Conservation (phyloP, 64 coral and sea anemone genomes). For the Catalaphyllia jardinei region DNA sequence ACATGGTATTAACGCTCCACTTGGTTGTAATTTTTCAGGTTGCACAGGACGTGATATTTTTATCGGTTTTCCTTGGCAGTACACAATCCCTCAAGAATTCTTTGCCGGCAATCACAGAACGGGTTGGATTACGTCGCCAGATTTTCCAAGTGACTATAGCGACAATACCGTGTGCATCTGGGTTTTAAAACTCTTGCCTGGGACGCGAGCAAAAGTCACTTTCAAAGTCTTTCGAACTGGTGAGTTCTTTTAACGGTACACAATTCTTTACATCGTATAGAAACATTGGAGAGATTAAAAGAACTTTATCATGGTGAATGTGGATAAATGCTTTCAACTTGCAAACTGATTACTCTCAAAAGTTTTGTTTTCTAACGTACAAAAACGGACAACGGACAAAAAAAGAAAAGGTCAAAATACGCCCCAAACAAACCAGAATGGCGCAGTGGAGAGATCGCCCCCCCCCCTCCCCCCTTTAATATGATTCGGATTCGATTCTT, state of each 20-base stretch:
- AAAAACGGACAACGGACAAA: too few species aligned
- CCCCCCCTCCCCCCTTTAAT: too few species aligned
- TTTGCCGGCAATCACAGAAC: slow-evolving; percentile 60
- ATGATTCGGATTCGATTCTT: too few species aligned
- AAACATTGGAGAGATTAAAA: too few species aligned
- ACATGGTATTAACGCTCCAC: too few species aligned
- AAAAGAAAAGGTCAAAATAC: too few species aligned
- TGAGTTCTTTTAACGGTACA: slow-evolving; percentile 12
- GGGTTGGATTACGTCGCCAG: slow-evolving; percentile 72
- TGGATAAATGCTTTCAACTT: too few species aligned
- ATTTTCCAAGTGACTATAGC: slow-evolving; percentile 56
- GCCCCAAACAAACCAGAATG: too few species aligned
- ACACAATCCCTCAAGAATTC: not conserved
- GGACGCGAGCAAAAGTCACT: slow-evolving; percentile 52
- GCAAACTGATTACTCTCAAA: too few species aligned
- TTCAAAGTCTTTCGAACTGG: slow-evolving; percentile 76
- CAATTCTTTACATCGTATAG: not conserved
- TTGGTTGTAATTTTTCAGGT: not conserved
- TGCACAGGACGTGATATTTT: slow-evolving; percentile 18
- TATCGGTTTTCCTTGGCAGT: not conserved
- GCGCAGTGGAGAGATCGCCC: too few species aligned
- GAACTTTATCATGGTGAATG: too few species aligned
- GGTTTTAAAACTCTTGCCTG: slow-evolving; percentile 62
- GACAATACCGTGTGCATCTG: slow-evolving; percentile 63
- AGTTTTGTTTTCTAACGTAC: too few species aligned